These are phyloP conservation scores for Selenia dentaria DNA, from an alignment of 2,888 invertebrate species.

Conservation along the genomic window DNA sequence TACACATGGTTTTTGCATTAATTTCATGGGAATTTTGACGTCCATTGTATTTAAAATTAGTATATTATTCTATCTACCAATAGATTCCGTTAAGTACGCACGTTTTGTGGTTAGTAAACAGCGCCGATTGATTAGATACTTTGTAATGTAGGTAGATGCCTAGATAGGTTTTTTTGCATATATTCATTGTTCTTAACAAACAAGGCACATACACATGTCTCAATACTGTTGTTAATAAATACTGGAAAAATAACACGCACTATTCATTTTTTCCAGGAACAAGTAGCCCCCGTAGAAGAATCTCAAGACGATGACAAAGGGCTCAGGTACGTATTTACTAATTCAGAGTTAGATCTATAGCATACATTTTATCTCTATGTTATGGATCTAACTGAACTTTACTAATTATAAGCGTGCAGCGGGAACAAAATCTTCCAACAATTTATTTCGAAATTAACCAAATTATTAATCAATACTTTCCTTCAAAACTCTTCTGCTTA, in stretches of 20 bases:
- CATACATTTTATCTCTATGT: slow-evolving; percentile 11
- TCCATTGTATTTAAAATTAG: slow-evolving; percentile 12
- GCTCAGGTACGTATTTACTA: slow-evolving; percentile 46
- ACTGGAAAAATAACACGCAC: no score
- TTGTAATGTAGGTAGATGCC: no score
- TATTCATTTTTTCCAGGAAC: slow-evolving; percentile 74
- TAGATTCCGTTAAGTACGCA: no score
- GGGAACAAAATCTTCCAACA: slow-evolving; percentile 24
- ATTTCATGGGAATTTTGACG: slow-evolving; percentile 30
- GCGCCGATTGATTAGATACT: no score
- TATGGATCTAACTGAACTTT: slow-evolving; percentile 18
- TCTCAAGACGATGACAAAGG: slow-evolving; percentile 66
- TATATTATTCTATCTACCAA: slow-evolving; percentile 19
- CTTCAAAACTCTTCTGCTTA: slow-evolving; percentile 13
- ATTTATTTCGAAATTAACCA: slow-evolving; percentile 24
- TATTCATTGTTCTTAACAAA: no score
- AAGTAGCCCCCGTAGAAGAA: slow-evolving; percentile 72
- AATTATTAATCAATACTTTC: slow-evolving; percentile 18
- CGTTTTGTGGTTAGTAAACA: no score
- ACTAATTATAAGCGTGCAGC: slow-evolving; percentile 22
- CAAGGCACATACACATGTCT: no score
- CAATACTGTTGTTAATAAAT: no score
- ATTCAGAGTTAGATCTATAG: slow-evolving; percentile 16
- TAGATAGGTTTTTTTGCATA: no score
- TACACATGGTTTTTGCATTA: slow-evolving; percentile 28